Conservation (phyloP, 1,140 invertebrate species). For the Megalonaias nervosa region DNA sequence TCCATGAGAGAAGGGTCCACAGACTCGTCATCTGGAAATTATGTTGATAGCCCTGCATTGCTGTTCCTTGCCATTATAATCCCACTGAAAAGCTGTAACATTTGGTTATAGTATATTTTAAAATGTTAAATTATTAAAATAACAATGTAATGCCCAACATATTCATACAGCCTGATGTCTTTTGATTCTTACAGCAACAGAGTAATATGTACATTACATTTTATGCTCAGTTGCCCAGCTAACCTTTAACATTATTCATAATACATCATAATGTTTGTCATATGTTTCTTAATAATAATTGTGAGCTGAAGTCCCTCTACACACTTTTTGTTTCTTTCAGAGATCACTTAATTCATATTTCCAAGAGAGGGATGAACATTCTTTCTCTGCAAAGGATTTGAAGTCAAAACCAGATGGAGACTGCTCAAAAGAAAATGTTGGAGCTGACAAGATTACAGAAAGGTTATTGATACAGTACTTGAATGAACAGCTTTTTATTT, state of each 20-base stretch:
- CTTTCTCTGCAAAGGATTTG: neutral
- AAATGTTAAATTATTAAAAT: too few species aligned
- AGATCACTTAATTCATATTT: slow-evolving; percentile 73
- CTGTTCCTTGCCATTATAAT: too few species aligned
- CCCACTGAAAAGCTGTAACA: too few species aligned
- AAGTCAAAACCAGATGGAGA: neutral
- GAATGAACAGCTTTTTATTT: neutral
- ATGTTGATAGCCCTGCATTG: too few species aligned
- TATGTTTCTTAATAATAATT: neutral
- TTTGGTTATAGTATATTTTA: too few species aligned
- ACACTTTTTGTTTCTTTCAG: slow-evolving; percentile 47
- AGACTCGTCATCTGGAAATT: too few species aligned
- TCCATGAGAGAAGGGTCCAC: too few species aligned
- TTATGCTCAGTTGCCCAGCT: neutral
- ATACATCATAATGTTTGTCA: neutral
- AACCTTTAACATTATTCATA: neutral
- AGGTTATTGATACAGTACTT: neutral
- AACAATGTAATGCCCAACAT: too few species aligned
- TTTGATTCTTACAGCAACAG: too few species aligned
- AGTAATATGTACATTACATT: too few species aligned
- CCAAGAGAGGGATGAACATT: slow-evolving; percentile 48
- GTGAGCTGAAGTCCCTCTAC: neutral
- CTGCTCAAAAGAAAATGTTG: neutral
- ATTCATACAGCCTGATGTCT: too few species aligned
- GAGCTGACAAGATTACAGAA: neutral